Evolutionary conservation across 2,113 vertebrate genomes (phyloP).

Genomic region (Sapajus apella): DNA sequence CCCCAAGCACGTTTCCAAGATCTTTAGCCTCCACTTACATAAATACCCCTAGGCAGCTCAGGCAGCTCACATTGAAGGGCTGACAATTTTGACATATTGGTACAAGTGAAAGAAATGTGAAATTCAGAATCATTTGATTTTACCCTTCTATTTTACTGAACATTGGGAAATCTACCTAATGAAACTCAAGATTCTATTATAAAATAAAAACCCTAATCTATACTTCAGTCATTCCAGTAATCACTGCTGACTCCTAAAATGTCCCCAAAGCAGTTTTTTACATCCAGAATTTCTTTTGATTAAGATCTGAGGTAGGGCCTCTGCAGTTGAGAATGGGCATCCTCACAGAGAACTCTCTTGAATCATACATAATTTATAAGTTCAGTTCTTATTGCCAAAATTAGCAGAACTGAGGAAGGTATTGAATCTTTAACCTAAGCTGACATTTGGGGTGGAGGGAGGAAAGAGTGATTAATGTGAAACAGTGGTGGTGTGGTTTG

Average conservation of each 20-base stretch:
- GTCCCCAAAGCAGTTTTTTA: neutral
- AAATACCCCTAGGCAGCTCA: neutral
- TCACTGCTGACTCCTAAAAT: neutral
- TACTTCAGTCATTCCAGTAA: neutral
- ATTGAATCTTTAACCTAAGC: neutral
- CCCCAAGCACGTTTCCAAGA: neutral
- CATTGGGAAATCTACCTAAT: neutral
- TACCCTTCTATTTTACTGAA: neutral
- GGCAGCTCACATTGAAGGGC: neutral
- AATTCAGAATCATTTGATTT: neutral
- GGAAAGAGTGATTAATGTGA: neutral
- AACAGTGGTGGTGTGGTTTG: neutral
- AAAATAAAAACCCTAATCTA: constrained; percentile 4
- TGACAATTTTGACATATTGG: neutral
- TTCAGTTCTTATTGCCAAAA: neutral
- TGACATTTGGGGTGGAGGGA: neutral
- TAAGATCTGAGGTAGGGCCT: neutral
- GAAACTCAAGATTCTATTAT: neutral
- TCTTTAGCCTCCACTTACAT: neutral
- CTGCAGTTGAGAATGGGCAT: neutral
- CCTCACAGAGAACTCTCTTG: neutral
- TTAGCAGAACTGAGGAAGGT: neutral
- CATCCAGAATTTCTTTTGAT: constrained; percentile 16
- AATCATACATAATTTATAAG: neutral
- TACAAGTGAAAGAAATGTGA: neutral